Conservation (phyloP, 37 sponge, comb jelly and placozoan species). For the Beroe forskalii region DNA sequence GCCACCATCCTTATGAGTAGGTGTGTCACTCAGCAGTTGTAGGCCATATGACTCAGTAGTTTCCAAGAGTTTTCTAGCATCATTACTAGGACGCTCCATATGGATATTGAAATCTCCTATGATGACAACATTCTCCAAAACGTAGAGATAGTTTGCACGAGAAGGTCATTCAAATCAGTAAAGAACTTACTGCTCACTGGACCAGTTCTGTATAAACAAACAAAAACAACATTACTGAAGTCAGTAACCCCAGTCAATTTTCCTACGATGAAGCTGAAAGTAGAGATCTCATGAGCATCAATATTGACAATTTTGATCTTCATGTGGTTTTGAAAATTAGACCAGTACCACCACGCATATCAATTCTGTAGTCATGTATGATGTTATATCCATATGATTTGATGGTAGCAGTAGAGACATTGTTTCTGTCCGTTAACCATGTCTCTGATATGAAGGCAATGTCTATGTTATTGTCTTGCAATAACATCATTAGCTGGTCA, state of each 20-base stretch:
- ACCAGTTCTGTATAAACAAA: background rate
- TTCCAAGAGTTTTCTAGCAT: background rate
- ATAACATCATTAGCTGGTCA: background rate
- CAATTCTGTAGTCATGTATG: background rate
- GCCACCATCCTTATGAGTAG: constrained; percentile 2
- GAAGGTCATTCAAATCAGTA: background rate
- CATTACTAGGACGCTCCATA: background rate
- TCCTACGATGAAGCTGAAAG: background rate
- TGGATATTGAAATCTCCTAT: constrained; percentile 5
- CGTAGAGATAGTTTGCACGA: background rate
- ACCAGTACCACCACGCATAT: background rate
- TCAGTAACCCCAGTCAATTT: background rate
- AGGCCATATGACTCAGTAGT: background rate
- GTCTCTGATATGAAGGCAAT: background rate
- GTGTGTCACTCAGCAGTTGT: background rate
- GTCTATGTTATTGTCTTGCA: background rate
- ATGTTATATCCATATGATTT: background rate
- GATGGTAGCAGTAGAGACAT: background rate
- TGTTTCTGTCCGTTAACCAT: background rate
- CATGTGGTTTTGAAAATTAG: background rate
- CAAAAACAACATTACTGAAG: background rate
- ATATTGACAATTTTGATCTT: background rate
- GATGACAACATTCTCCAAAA: background rate
- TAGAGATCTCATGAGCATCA: background rate
- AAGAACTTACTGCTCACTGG: background rate